Evolutionary conservation across 2,797 vertebrate species (phyloP).

Genomic region (Pyrocephalus nanus): DNA sequence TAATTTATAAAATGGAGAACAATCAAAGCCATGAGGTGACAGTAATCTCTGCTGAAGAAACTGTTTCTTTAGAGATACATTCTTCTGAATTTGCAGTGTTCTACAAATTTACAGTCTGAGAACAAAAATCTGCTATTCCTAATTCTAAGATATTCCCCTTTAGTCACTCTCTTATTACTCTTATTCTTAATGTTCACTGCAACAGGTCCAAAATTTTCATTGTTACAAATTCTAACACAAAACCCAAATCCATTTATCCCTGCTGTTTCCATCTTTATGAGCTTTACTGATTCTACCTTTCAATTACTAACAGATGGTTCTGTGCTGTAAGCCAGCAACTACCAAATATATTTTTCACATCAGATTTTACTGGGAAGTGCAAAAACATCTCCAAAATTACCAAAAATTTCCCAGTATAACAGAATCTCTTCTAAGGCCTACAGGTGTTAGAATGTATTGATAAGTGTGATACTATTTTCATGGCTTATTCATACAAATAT

Average conservation of each 20-base stretch:
- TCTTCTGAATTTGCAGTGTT: not conserved
- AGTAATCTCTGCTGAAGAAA: not conserved
- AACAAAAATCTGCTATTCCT: not conserved
- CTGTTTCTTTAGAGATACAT: not conserved
- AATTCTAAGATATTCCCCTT: not conserved
- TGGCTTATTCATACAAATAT: not conserved
- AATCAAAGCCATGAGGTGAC: not conserved
- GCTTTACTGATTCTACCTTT: not conserved
- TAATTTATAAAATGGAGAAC: not conserved
- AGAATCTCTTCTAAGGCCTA: not conserved
- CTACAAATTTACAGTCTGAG: not conserved
- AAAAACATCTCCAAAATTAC: not conserved
- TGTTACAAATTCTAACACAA: not conserved
- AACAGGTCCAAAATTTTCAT: not conserved
- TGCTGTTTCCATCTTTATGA: not conserved
- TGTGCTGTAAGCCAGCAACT: not conserved
- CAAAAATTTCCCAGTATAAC: not conserved
- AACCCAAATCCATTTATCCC: not conserved
- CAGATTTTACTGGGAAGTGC: not conserved
- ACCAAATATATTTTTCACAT: not conserved
- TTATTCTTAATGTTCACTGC: not conserved
- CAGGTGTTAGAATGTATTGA: not conserved
- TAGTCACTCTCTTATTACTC: accelerated
- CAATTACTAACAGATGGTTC: not conserved
- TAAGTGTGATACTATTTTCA: not conserved